A percentile compares a stretch with the other conserved stretches of the same genome.
Evolutionary conservation across 2,797 vertebrate species (phyloP).

Genomic region (Pogonophryne albipinna): DNA sequence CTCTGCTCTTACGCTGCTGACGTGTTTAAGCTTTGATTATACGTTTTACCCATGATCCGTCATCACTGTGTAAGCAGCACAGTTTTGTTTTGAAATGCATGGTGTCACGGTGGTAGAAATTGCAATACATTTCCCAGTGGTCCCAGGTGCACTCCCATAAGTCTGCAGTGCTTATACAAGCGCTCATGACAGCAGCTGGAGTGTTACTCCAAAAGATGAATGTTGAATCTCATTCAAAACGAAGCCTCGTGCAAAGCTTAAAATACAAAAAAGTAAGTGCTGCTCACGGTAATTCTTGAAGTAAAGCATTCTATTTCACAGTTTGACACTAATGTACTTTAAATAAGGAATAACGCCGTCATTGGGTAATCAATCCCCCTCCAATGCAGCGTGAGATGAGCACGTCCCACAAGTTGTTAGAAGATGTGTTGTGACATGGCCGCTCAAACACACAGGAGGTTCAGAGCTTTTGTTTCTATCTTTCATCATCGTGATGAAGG

Average conservation of each 20-base stretch:
- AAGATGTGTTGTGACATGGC: conserved; percentile 39
- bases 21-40: conserved; percentile 18
- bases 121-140: conserved; percentile 22
- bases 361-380: conserved; percentile 48
- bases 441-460: conserved; percentile 20
- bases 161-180: conserved; percentile 36
- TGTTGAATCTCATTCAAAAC: conserved; percentile 41
- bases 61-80: conserved; percentile 15
- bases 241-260: conserved; percentile 14
- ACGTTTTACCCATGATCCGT: conserved; percentile 1
- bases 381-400: conserved; percentile 53
- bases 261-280: conserved; percentile 38
- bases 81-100: conserved; percentile 1
- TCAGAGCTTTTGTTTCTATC: conserved; percentile 40
- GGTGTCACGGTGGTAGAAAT: conserved; percentile 28
- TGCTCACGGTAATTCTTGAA: conserved; percentile 53
- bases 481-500: not conserved
- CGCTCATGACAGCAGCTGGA: conserved; percentile 33
- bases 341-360: conserved; percentile 71
- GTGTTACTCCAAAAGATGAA: conserved; percentile 44
- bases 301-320: conserved; percentile 56
- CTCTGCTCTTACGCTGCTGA: not conserved
- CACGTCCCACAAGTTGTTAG: conserved; percentile 43
- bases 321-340: conserved; percentile 75
- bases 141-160: conserved; percentile 50